Evolutionary conservation across 2,888 invertebrate genomes (phyloP).

Genomic region (Cantharis flavilabris): DNA sequence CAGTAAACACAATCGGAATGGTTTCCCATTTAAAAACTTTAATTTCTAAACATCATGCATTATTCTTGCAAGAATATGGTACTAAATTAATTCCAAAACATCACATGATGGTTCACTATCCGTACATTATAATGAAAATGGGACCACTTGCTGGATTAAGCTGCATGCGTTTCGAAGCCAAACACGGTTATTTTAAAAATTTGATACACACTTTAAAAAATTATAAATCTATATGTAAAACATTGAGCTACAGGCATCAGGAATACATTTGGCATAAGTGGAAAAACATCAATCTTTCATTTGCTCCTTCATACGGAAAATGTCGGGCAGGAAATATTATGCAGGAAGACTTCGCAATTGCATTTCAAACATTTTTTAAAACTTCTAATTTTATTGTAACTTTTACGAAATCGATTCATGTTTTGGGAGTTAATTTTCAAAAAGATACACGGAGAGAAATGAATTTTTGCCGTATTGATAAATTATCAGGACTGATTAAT

Average conservation of each 20-base stretch:
- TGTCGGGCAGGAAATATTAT: neutral
- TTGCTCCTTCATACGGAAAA: slow-evolving; percentile 1
- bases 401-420: neutral
- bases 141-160: slow-evolving; percentile 13
- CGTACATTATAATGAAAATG: slow-evolving; percentile 16
- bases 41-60: slow-evolving; percentile 10
- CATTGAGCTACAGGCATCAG: slow-evolving; percentile 16
- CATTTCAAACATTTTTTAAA: neutral
- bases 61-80: slow-evolving; percentile 7
- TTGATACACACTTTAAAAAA: slow-evolving; percentile 16
- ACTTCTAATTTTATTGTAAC: neutral
- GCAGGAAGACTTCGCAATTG: neutral
- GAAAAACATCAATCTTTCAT: neutral
- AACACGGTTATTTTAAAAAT: slow-evolving; percentile 20
- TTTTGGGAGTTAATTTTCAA: neutral
- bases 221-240: slow-evolving; percentile 15
- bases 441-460: no score
- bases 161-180: slow-evolving; percentile 19
- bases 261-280: slow-evolving; percentile 17
- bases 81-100: slow-evolving; percentile 18
- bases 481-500: no score
- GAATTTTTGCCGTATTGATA: no score
- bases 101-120: slow-evolving; percentile 19
- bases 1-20: slow-evolving; percentile 4
- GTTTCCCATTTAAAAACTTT: neutral